A percentile compares a stretch with the other conserved stretches of the same genome.
Conservation (phyloP, 2,888 invertebrate genomes). For the Axea sp. region DNA sequence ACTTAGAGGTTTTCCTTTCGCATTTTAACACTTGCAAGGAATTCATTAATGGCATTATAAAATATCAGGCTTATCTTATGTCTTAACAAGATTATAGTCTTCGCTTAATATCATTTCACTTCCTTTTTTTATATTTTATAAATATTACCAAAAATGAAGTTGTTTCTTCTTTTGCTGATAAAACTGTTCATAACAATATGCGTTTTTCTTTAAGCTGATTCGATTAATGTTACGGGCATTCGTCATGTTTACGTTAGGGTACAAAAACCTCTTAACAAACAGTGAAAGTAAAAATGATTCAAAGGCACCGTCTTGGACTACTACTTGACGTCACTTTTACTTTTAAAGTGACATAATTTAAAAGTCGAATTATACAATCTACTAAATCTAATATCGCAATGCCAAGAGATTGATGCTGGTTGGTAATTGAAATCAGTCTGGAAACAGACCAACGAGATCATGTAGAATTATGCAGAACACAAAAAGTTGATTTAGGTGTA, state of each 20-base stretch:
- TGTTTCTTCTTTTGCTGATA: too few relatives aligned
- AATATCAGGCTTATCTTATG: neutral
- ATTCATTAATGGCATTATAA: slow-evolving; percentile 20
- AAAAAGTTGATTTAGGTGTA: too few relatives aligned
- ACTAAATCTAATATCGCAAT: slow-evolving; percentile 12
- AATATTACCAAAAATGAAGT: too few relatives aligned
- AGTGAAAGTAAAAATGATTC: slow-evolving; percentile 48
- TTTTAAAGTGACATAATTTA: slow-evolving; percentile 45
- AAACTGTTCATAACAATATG: too few relatives aligned
- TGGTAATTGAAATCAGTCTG: slow-evolving; percentile 5
- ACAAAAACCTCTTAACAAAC: neutral
- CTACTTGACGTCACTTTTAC: slow-evolving; percentile 36
- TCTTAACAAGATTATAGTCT: slow-evolving; percentile 16
- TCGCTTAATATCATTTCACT: neutral
- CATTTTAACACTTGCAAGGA: too few relatives aligned
- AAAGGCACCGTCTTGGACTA: neutral
- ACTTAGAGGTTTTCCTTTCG: too few relatives aligned
- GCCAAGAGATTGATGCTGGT: slow-evolving; percentile 1
- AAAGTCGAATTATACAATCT: slow-evolving; percentile 29
- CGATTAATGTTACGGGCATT: slow-evolving; percentile 15
- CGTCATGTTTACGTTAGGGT: slow-evolving; percentile 32
- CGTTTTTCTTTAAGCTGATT: too few relatives aligned
- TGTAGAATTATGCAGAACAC: too few relatives aligned
- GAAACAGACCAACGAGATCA: neutral
- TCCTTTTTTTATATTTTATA: too few relatives aligned